A percentile compares a stretch with the other conserved stretches of the same genome.
phyloP scores from a whole-genome alignment of 2,888 invertebrate genomes.

The Papilio demoleus region DNA sequence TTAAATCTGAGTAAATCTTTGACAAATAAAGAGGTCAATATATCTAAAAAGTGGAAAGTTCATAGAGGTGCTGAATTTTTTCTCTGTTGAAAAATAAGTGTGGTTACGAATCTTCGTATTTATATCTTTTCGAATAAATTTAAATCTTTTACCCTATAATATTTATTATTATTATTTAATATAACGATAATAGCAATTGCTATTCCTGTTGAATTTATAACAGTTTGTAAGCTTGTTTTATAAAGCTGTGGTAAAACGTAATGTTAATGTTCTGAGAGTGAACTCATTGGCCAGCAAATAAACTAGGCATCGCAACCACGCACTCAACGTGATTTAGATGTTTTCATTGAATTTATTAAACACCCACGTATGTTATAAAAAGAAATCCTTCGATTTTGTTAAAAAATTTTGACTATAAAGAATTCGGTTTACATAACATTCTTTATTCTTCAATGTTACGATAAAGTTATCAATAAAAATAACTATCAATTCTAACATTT shows the following conservation, averaged over 20 bases:
- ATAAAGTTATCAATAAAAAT: not conserved
- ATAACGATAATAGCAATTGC: not conserved
- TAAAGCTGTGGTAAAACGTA: conserved; percentile 17
- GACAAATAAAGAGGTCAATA: no score
- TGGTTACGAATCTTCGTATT: no score
- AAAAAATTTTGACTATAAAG: not conserved
- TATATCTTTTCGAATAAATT: no score
- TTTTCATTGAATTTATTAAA: conserved; percentile 19
- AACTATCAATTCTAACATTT: not conserved
- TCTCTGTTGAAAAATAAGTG: no score
- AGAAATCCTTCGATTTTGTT: conserved; percentile 8
- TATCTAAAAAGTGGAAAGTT: no score
- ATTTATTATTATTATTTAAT: not conserved
- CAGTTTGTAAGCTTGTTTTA: conserved; percentile 3
- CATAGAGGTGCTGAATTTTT: no score
- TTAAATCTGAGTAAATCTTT: no score
- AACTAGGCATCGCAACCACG: conserved; percentile 18
- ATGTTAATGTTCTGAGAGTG: conserved; percentile 10
- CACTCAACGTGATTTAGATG: conserved; percentile 18
- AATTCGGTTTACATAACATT: not conserved
- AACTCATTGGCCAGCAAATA: conserved; percentile 13
- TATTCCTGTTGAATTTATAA: conserved; percentile 13
- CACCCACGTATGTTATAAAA: conserved; percentile 14
- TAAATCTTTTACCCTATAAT: not conserved
- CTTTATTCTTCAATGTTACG: not conserved